A percentile compares a stretch with the other conserved stretches of the same genome.
Evolutionary conservation across 2,797 vertebrate species (phyloP).

Genomic region (Esox lucius): DNA sequence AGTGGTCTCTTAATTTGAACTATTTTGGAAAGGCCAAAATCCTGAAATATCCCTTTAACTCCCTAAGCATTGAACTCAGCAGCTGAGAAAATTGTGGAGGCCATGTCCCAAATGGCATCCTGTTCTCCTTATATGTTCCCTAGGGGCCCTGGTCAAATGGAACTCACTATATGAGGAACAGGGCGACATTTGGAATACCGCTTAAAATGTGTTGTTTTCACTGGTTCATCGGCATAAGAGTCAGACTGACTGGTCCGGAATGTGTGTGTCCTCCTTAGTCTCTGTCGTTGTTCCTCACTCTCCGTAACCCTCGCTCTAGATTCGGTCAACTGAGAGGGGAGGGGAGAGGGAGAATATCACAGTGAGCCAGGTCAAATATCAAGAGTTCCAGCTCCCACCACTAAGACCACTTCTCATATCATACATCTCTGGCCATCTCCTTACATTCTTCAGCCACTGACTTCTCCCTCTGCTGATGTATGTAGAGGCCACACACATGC

Average conservation of each 20-base stretch:
- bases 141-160: no score
- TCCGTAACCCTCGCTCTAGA: slow-evolving; percentile 15
- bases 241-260: slow-evolving; percentile 68
- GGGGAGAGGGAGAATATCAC: slow-evolving; percentile 46
- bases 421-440: background rate
- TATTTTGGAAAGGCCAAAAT: no score
- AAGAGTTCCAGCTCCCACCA: slow-evolving; percentile 50
- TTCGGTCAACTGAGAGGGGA: no score
- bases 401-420: slow-evolving; percentile 7
- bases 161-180: background rate
- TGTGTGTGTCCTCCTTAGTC: slow-evolving; percentile 68
- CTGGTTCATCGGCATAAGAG: slow-evolving; percentile 66
- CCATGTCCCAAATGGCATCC: background rate
- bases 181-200: slow-evolving; percentile 22
- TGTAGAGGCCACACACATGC: slow-evolving; percentile 5
- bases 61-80: no score
- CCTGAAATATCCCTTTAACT: no score
- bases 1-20: no score
- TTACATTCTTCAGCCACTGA: slow-evolving; percentile 41
- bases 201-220: slow-evolving; percentile 47
- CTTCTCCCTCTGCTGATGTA: slow-evolving; percentile 5
- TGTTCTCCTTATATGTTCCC: background rate
- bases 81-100: no score
- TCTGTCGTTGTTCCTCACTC: slow-evolving; percentile 6
- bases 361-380: slow-evolving; percentile 59